Conservation (phyloP, 35 echinoderm and acorn worm genomes). For the Heliocidaris erythrogramma region DNA sequence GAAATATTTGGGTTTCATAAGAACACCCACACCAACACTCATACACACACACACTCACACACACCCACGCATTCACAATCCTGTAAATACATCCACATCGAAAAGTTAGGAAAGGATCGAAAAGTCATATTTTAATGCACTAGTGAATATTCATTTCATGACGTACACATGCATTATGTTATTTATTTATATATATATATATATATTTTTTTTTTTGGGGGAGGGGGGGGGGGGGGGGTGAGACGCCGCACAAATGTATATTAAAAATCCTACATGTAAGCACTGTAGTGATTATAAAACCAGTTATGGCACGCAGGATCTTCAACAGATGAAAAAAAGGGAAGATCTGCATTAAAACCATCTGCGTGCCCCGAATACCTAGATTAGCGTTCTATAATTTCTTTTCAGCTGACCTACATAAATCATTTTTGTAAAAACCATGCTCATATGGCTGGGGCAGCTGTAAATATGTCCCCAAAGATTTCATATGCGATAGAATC, state of each 20-base stretch:
- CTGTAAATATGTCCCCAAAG: neutral
- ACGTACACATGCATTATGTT: no score
- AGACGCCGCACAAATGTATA: no score
- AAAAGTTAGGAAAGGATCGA: no score
- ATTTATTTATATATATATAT: no score
- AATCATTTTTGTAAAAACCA: neutral
- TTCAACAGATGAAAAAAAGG: neutral
- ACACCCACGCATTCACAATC: neutral
- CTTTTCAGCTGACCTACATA: neutral
- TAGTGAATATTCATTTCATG: no score
- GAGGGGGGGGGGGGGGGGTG: no score
- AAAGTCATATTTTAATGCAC: no score
- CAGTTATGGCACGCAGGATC: neutral
- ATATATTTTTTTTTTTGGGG: no score
- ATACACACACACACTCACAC: neutral
- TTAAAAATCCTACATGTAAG: no score
- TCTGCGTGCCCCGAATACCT: neutral
- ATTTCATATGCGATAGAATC: neutral
- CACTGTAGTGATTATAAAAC: neutral
- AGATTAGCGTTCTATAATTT: neutral
- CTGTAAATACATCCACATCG: no score
- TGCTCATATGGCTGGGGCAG: neutral
- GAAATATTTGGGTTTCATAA: neutral
- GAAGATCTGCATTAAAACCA: neutral
- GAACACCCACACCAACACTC: neutral